Evolutionary conservation across 1,140 invertebrate species (phyloP).

Genomic region (Bilobella aurantiaca): DNA sequence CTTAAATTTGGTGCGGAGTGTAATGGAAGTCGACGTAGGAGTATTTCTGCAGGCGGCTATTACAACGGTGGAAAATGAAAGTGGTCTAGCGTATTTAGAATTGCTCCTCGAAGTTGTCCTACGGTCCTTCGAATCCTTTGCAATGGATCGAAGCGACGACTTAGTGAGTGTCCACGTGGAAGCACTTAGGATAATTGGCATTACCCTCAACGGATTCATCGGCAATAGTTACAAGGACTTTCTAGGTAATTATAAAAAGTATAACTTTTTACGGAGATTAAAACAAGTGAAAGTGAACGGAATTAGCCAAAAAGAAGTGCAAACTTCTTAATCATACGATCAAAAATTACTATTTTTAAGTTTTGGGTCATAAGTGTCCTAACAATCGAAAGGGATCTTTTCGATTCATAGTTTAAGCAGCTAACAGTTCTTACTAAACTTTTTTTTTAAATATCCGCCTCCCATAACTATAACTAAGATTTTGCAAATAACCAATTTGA

Average conservation of each 20-base stretch:
- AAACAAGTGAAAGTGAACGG: no score
- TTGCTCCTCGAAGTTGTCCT: conserved; percentile 65
- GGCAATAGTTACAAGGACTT: not conserved
- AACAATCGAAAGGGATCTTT: no score
- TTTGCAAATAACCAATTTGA: no score
- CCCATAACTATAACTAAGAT: no score
- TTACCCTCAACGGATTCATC: not conserved
- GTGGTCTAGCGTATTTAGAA: conserved; percentile 74
- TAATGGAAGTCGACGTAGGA: conserved; percentile 59
- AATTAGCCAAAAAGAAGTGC: no score
- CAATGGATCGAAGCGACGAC: conserved; percentile 41
- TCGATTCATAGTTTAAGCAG: no score
- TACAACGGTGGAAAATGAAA: conserved; percentile 60
- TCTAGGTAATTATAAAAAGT: conserved; percentile 4
- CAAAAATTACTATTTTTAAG: no score
- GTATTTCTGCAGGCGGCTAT: conserved; percentile 58
- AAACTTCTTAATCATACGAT: no score
- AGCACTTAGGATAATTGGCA: not conserved
- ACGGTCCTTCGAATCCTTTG: conserved; percentile 71
- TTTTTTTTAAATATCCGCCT: no score
- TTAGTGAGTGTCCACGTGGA: conserved; percentile 11
- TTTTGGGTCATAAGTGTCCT: no score
- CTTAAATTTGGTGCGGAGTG: conserved; percentile 61
- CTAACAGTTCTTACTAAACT: no score
- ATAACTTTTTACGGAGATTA: no score